Percentiles rank a stretch among this genome's conserved stretches.
phyloP scores from a whole-genome alignment of 2,797 vertebrate genomes.

The Phrynocephalus forsythii region DNA sequence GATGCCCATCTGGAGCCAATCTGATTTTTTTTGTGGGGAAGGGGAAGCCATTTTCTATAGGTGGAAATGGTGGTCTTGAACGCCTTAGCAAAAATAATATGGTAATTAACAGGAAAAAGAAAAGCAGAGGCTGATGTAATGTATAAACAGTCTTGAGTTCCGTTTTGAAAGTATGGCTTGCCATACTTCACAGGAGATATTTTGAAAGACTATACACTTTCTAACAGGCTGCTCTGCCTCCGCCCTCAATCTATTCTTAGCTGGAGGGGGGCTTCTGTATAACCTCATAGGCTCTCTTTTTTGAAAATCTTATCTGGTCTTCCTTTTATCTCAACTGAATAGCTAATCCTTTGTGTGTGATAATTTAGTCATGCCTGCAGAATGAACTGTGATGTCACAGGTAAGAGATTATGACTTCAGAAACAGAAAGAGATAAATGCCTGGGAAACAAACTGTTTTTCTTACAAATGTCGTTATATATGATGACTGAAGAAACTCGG shows the following conservation, averaged over 20 bases:
- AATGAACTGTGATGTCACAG: conserved; percentile 14
- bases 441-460: conserved; percentile 19
- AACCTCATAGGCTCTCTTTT: neutral
- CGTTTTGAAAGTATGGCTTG: neutral
- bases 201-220: neutral
- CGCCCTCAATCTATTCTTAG: neutral
- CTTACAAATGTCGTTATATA: conserved; percentile 1
- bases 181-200: neutral
- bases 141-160: neutral
- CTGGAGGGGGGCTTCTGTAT: neutral
- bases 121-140: neutral
- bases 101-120: neutral
- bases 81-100: neutral
- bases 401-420: conserved; percentile 2
- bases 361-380: conserved; percentile 1
- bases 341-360: conserved; percentile 5
- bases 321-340: neutral
- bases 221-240: neutral
- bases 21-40: neutral
- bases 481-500: neutral
- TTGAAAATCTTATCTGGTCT: conserved; percentile 1
- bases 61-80: conserved; percentile 7
- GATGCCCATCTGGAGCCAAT: conserved; percentile 18
- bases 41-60: neutral
- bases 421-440: neutral